Evolutionary conservation across 1,140 invertebrate genomes (phyloP).

Genomic region (Sitophilus oryzae): DNA sequence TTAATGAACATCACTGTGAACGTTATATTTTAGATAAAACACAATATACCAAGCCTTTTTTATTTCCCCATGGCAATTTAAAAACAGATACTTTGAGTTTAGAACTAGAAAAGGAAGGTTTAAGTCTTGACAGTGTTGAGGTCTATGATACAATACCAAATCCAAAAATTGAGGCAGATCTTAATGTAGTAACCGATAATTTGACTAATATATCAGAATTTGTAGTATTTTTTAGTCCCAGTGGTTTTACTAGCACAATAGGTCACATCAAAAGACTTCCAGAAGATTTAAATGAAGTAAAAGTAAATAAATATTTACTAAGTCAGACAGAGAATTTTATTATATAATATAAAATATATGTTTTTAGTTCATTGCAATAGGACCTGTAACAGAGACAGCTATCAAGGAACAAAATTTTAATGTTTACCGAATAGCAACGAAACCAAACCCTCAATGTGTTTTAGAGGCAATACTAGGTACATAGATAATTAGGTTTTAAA

Average conservation of each 20-base stretch:
- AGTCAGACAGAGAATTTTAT: too few relatives aligned
- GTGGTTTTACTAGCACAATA: slow-evolving; percentile 37
- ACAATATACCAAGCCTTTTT: slow-evolving; percentile 40
- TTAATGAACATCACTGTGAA: neutral
- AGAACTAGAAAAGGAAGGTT: slow-evolving; percentile 34
- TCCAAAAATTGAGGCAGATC: slow-evolving; percentile 37
- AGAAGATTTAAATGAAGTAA: slow-evolving; percentile 25
- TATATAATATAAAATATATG: neutral
- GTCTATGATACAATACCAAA: slow-evolving; percentile 43
- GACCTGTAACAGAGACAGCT: slow-evolving; percentile 44
- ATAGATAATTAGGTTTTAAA: neutral
- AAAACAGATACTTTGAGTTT: slow-evolving; percentile 42
- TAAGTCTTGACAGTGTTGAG: slow-evolving; percentile 38
- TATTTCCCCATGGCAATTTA: slow-evolving; percentile 48
- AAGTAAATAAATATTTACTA: slow-evolving; percentile 28
- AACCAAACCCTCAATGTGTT: slow-evolving; percentile 45
- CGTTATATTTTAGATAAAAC: slow-evolving; percentile 28
- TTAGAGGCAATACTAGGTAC: too few relatives aligned
- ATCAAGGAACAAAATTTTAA: slow-evolving; percentile 38
- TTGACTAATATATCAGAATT: slow-evolving; percentile 37
- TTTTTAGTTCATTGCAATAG: slow-evolving; percentile 45
- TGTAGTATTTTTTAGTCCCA: slow-evolving; percentile 49
- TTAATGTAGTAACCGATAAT: slow-evolving; percentile 33
- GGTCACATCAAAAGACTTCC: slow-evolving; percentile 33
- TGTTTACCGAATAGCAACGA: slow-evolving; percentile 36